Evolutionary conservation across 2,113 vertebrate species (phyloP).

Genomic region (Isichthys henryi): DNA sequence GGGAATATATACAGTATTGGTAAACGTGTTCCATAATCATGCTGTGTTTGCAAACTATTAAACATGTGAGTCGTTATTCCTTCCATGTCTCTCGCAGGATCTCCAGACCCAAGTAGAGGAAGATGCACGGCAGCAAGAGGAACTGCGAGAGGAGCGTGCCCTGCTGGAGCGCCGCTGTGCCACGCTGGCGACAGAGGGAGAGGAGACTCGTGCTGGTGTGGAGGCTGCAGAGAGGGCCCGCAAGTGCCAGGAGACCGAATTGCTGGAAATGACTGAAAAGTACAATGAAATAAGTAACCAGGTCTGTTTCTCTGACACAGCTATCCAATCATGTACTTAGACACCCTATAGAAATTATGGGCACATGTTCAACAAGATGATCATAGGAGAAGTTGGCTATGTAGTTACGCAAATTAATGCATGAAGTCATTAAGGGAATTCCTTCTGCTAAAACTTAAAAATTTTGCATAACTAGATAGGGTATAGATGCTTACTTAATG

Average conservation of each 20-base stretch:
- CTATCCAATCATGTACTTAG: neutral
- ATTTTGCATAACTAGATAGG: neutral
- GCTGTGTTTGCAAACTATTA: neutral
- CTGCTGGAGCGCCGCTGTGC: conserved; percentile 58
- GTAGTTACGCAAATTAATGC: neutral
- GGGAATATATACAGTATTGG: neutral
- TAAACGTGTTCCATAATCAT: neutral
- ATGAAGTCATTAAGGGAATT: neutral
- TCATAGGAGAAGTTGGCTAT: neutral
- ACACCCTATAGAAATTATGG: neutral
- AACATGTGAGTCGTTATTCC: neutral
- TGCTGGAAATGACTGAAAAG: conserved; percentile 57
- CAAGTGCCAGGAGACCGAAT: conserved; percentile 57
- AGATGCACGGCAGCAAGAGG: conserved; percentile 52
- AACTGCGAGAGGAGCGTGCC: conserved; percentile 52
- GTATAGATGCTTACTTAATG: neutral
- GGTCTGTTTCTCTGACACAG: conserved; percentile 37
- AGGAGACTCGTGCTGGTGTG: conserved; percentile 46
- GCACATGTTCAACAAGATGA: neutral
- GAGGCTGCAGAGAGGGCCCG: conserved; percentile 54
- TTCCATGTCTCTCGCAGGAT: conserved; percentile 44
- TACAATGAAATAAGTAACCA: conserved; percentile 60
- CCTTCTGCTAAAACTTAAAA: neutral
- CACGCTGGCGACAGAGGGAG: conserved; percentile 48
- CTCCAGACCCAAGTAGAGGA: conserved; percentile 66